Evolutionary conservation across 2,888 invertebrate genomes (phyloP), one percentile per base, ranked within the genome.

Genomic region (Prosapia bicincta): DNA sequence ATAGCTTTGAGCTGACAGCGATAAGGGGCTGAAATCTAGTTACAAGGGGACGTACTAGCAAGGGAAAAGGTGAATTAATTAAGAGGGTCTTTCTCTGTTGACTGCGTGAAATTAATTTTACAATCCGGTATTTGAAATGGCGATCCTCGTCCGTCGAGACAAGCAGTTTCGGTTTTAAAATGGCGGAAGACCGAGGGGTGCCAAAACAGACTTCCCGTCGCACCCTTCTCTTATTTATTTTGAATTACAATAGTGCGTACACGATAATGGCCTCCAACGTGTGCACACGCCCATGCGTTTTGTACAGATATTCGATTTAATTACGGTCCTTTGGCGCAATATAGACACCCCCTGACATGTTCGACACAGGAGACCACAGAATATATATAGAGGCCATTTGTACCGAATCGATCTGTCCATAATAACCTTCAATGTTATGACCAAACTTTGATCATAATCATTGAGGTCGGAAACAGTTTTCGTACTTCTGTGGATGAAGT

Each of bases 21-120:
- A 54, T 54, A 54, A 54, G 54, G 54, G 54, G 54, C 54, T 54
- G 54, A 54, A 54, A 54, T 54, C 54, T 54, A 54, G 54, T 54
- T 54, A 54, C 54, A 5, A 20, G 54, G 38, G 54, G 54, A 54
- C 54, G 54, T 54, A 54, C 54, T 54, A 54, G 54, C 54, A 20
- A 54, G 72, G 73, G 73, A 68, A 69, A 43, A 73, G 73, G 72
- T 73, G 73, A 73, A 73, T 73, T 73, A 73, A 73, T 73, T 73
- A 73, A 73, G 73, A 67, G 73, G 73, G 73, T 68, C 73, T 68
- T 73, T 73, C 66, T 73, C 73, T 54, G 54, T 67, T 32, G 73
- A 73, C 73, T 73, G 73, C 67, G 68, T 66, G 69, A 69, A 73
- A 73, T 73, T 73, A 73, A 73, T 73, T 73, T 67, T 73, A 68